Evolutionary conservation across 1,140 invertebrate species (phyloP).

Genomic region (Scylla paramamosain): DNA sequence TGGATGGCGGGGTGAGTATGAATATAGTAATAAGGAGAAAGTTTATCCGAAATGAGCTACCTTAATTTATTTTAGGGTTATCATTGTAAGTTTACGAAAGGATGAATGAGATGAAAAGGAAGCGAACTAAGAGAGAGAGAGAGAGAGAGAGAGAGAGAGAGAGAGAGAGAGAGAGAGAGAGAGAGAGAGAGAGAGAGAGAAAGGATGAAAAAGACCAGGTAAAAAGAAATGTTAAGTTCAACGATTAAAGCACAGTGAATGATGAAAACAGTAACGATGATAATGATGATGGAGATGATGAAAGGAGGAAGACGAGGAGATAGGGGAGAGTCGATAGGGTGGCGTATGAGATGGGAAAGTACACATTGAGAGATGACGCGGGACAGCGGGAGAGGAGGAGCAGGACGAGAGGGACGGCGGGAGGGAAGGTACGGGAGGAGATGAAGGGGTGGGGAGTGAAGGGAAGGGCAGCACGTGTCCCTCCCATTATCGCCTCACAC

Average conservation of each 20-base stretch:
- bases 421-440: background rate
- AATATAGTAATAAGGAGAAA: too few relatives aligned
- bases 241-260: too few relatives aligned
- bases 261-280: background rate
- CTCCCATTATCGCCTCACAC: constrained; percentile 9
- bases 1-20: too few relatives aligned
- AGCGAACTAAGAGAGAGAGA: background rate
- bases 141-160: constrained; percentile 24
- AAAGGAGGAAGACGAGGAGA: too few relatives aligned
- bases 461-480: background rate
- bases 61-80: too few relatives aligned
- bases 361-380: background rate
- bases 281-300: too few relatives aligned
- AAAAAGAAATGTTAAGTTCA: background rate
- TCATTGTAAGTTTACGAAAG: too few relatives aligned
- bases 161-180: background rate
- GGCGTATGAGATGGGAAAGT: background rate
- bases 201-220: background rate
- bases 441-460: background rate
- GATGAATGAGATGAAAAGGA: background rate
- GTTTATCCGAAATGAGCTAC: too few relatives aligned
- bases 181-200: background rate
- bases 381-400: background rate
- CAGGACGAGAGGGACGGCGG: background rate
- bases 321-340: background rate